Base-by-base conservation (phyloP, 2,113 vertebrate species). In the Montifringilla adamsi region DNA sequence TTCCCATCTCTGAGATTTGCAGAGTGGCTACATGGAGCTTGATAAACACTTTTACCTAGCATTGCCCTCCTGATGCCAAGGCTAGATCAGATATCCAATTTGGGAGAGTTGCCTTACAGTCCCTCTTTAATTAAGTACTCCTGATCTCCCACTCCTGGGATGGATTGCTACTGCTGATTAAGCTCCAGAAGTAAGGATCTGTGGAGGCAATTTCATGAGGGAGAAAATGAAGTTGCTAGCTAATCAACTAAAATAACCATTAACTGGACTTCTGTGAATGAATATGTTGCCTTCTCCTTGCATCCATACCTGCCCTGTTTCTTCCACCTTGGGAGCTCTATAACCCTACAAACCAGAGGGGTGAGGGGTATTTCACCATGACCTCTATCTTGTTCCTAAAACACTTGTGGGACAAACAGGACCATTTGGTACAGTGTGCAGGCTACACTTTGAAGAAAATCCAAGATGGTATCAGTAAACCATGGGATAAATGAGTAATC, bases 101-200 rank as follows among this genome's bases (percentile, higher is more conserved):
- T 95, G 96, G 96, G 96, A 97, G 96, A 97, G 92, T 59, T 96
- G 91, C 91, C 95, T 94, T 96, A 91, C 86, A 96, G 96, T 96
- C 96, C 96, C 96, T 96, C 94, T 96, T 97, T 97, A 97, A 97
- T 97, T 97, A 97, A 97, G 94, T 81, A 95, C 86, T 96, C 93
- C 88, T 93, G 94, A 94, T 97, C 93, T 97, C 93, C 91, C 77
- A 96, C 94, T 96, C 94, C 86, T 81, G 94, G 96, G 96, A 96
- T 95, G 94, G 89, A 96, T 96, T 91, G 91, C 93, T 97, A 88
- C 74, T 96, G 89, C 95, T 96, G 96, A 97, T 97, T 97, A 97
- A 97, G 89, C 94, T 97, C 94, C 89, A 96, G 90, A 97, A 96
- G 91, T 89, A 86, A 87, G 92, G 94, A 96, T 92, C 95, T 97